Evolutionary conservation across 2,888 invertebrate genomes (phyloP).

Genomic region (Lithophane leautieri): DNA sequence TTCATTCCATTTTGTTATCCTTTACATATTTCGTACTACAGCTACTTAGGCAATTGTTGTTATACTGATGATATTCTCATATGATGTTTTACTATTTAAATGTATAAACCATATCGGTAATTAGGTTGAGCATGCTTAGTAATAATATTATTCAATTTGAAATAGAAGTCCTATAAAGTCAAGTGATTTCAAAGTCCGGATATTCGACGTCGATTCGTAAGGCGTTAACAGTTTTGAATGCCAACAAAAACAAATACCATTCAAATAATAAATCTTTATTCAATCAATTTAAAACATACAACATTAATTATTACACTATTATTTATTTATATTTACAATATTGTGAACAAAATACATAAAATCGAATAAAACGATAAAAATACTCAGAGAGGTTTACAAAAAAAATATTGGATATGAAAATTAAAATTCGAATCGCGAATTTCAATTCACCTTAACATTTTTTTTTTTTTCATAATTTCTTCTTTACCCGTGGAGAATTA

Average conservation of each 20-base stretch:
- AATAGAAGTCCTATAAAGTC: background rate
- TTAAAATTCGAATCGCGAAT: background rate
- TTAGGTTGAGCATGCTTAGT: conserved; percentile 2
- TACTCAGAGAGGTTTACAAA: background rate
- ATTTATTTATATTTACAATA: conserved; percentile 7
- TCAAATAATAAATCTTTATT: conserved; percentile 35
- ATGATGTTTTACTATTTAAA: conserved; percentile 1
- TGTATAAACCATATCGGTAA: background rate
- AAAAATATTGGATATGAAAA: background rate
- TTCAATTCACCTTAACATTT: background rate
- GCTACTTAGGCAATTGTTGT: conserved; percentile 20
- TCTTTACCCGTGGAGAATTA: background rate
- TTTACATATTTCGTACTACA: conserved; percentile 47
- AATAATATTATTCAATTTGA: background rate
- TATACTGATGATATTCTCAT: conserved; percentile 10
- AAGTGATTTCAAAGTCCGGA: background rate
- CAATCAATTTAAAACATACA: background rate
- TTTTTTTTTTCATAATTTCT: background rate
- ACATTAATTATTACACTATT: background rate
- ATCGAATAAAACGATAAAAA: background rate
- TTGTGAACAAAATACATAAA: background rate
- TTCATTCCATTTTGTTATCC: conserved; percentile 62
- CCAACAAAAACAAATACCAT: background rate
- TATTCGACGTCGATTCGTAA: background rate
- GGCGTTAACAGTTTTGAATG: background rate